phyloP scores from a whole-genome alignment of 2,113 vertebrate genomes.

The Rhagologus leucostigma region DNA sequence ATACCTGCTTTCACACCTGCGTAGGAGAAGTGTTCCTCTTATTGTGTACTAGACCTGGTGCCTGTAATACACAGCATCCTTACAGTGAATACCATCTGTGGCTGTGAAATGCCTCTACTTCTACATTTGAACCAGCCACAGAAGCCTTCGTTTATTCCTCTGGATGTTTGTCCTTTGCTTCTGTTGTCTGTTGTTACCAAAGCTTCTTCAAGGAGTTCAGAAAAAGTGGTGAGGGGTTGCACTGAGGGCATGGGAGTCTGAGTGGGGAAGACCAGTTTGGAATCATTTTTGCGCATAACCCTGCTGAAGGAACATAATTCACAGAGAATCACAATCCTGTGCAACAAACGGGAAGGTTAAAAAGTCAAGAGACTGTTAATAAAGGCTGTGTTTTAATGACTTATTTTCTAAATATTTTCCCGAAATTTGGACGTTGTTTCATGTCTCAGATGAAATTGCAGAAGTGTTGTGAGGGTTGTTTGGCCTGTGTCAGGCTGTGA shows the following conservation, averaged over 20 bases:
- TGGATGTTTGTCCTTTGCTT: not conserved
- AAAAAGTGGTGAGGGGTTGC: not conserved
- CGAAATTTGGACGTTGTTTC: not conserved
- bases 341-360: not conserved
- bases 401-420: slow-evolving; percentile 6
- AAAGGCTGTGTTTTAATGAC: not conserved
- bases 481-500: slow-evolving; percentile 39
- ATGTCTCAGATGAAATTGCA: not conserved
- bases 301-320: not conserved
- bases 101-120: not conserved
- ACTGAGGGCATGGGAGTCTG: not conserved
- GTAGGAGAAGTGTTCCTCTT: not conserved
- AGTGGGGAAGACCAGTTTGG: not conserved
- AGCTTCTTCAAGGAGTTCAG: not conserved
- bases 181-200: not conserved
- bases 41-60: not conserved
- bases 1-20: not conserved
- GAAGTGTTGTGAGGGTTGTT: slow-evolving; percentile 18
- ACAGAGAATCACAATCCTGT: not conserved
- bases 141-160: not conserved
- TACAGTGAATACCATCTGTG: not conserved
- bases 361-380: not conserved
- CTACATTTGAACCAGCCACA: not conserved
- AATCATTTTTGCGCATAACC: not conserved
- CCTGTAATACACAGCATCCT: not conserved